Percentiles rank a stretch among this genome's conserved stretches.
Conservation (phyloP, 30 jellyfish, hydroid and myxozoan species). For the Pelagia noctiluca region DNA sequence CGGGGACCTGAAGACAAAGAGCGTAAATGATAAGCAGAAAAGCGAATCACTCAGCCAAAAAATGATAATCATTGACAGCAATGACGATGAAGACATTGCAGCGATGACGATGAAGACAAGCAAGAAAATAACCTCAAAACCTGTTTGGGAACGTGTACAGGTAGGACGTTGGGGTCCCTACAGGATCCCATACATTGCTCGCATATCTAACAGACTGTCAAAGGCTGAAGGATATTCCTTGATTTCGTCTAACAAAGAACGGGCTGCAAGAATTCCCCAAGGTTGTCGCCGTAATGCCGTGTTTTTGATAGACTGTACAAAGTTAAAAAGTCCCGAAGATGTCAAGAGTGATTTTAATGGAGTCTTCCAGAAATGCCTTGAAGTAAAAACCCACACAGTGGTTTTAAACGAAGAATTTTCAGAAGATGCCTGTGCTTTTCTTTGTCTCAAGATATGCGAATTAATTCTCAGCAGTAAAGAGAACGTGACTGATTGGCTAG, state of each 20-base stretch:
- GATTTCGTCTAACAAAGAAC: background rate
- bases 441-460: background rate
- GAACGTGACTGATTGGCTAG: background rate
- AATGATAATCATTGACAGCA: background rate
- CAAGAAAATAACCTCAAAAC: background rate
- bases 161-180: background rate
- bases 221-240: background rate
- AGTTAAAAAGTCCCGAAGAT: background rate
- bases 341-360: background rate
- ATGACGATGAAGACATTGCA: background rate
- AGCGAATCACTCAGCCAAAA: background rate
- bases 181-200: background rate
- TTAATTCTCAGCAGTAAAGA: background rate
- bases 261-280: background rate
- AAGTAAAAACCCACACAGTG: background rate
- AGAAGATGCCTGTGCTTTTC: slow-evolving; percentile 10
- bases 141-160: background rate
- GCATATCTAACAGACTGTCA: background rate
- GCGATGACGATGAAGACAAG: background rate
- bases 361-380: background rate
- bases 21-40: background rate
- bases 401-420: background rate
- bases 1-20: background rate
- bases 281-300: background rate
- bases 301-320: background rate